Evolutionary conservation across 2,888 invertebrate genomes (phyloP).

Genomic region (Silvanus unidentatus): DNA sequence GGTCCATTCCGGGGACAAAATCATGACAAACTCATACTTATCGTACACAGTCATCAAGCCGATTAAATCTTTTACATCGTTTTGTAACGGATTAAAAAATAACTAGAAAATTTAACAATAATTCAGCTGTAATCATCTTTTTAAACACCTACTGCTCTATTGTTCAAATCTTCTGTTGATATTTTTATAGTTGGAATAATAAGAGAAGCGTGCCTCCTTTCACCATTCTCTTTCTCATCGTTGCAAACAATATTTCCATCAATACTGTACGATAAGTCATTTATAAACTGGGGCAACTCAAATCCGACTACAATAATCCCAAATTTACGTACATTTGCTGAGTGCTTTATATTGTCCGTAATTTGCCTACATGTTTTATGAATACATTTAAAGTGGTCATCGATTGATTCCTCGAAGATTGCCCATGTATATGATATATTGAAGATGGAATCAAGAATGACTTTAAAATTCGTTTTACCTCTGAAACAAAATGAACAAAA

Average conservation of each 20-base stretch:
- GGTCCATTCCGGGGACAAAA: slow-evolving; percentile 21
- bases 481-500: too few relatives aligned
- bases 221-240: slow-evolving; percentile 7
- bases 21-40: slow-evolving; percentile 21
- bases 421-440: slow-evolving; percentile 9
- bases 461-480: too few relatives aligned
- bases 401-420: slow-evolving; percentile 7
- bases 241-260: slow-evolving; percentile 13
- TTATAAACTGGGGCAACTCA: slow-evolving; percentile 16
- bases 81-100: slow-evolving; percentile 13
- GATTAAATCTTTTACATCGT: slow-evolving; percentile 23
- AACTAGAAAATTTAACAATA: neutral
- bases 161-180: slow-evolving; percentile 2
- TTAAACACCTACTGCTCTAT: neutral
- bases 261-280: slow-evolving; percentile 15
- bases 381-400: neutral
- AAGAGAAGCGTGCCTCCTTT: neutral
- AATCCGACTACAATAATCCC: slow-evolving; percentile 10
- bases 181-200: slow-evolving; percentile 16
- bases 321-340: slow-evolving; percentile 6
- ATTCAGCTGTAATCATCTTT: neutral
- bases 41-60: slow-evolving; percentile 12
- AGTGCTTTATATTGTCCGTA: slow-evolving; percentile 8
- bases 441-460: slow-evolving; percentile 1
- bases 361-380: slow-evolving; percentile 11